These are phyloP conservation scores for Chrysina gloriosa DNA, from an alignment of 2,888 invertebrate species.

Conservation along the genomic window DNA sequence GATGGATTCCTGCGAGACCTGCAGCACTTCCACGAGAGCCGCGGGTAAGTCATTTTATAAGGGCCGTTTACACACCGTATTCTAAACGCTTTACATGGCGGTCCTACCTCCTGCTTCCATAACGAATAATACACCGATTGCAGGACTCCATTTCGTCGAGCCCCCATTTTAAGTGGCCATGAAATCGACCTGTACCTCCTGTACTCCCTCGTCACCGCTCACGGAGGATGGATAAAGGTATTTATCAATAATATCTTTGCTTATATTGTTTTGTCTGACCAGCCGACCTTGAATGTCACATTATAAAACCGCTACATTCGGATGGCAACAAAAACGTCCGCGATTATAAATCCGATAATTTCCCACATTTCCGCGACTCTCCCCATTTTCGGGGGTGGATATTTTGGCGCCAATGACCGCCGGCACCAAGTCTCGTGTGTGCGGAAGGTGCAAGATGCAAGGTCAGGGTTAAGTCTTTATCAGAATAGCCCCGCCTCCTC, in stretches of 20 bases:
- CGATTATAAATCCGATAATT: background rate
- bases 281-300: conserved; percentile 48
- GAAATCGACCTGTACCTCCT: conserved; percentile 93
- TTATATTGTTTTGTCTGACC: conserved; percentile 41
- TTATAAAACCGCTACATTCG: conserved; percentile 43
- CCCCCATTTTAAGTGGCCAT: conserved; percentile 84
- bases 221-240: conserved; percentile 96
- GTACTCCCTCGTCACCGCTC: conserved; percentile 90
- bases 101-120: conserved; percentile 32
- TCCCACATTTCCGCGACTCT: conserved; percentile 5
- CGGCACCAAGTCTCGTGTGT: conserved; percentile 43
- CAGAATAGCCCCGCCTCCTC: conserved; percentile 47
- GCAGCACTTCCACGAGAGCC: conserved; percentile 89
- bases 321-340: conserved; percentile 36
- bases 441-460: conserved; percentile 63
- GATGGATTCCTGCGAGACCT: conserved; percentile 86
- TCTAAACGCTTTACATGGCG: conserved; percentile 36
- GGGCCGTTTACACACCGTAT: conserved; percentile 22
- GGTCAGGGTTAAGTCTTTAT: conserved; percentile 63
- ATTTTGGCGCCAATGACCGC: conserved; percentile 40
- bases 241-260: conserved; percentile 35
- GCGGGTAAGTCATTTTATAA: conserved; percentile 77
- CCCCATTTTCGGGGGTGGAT: conserved; percentile 11
- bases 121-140: conserved; percentile 52
- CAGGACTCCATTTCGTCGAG: conserved; percentile 74